These are phyloP conservation scores for Tetragnatha montana DNA, from an alignment of 2,888 invertebrate species.

Conservation along the genomic window DNA sequence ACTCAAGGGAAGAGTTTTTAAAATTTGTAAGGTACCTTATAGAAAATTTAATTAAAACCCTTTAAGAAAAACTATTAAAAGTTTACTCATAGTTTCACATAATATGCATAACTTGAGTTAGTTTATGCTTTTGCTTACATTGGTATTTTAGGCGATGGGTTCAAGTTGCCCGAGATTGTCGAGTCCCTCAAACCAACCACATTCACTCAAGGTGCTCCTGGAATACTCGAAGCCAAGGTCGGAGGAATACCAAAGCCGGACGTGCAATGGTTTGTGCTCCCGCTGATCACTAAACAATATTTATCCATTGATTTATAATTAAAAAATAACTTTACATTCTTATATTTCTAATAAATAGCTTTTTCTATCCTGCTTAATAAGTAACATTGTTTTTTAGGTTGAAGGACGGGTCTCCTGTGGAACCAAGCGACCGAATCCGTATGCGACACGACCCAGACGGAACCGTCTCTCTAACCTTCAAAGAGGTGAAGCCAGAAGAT, in stretches of 20 bases:
- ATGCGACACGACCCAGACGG: conserved; percentile 83
- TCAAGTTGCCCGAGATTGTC: conserved; percentile 64
- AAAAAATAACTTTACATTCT: no score
- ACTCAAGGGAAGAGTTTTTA: no score
- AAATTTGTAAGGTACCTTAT: no score
- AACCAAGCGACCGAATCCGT: conserved; percentile 80
- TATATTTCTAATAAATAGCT: no score
- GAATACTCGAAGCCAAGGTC: conserved; percentile 85
- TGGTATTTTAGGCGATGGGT: conserved; percentile 46
- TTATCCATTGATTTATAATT: no score
- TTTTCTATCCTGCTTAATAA: no score
- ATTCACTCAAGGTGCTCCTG: conserved; percentile 84
- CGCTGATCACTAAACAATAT: no score
- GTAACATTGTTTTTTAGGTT: conserved; percentile 79
- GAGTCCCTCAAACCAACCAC: conserved; percentile 76
- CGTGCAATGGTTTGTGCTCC: conserved; percentile 65
- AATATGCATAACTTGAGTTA: background rate
- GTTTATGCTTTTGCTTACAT: background rate
- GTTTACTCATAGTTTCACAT: background rate
- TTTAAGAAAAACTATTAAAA: background rate
- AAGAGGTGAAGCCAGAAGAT: conserved; percentile 81
- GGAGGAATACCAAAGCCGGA: conserved; percentile 84
- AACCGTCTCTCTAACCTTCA: conserved; percentile 81
- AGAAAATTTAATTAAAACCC: no score
- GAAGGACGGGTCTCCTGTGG: conserved; percentile 82